Base-by-base conservation (phyloP, 2,113 vertebrate genomes). In the Ctenomys sociabilis region DNA sequence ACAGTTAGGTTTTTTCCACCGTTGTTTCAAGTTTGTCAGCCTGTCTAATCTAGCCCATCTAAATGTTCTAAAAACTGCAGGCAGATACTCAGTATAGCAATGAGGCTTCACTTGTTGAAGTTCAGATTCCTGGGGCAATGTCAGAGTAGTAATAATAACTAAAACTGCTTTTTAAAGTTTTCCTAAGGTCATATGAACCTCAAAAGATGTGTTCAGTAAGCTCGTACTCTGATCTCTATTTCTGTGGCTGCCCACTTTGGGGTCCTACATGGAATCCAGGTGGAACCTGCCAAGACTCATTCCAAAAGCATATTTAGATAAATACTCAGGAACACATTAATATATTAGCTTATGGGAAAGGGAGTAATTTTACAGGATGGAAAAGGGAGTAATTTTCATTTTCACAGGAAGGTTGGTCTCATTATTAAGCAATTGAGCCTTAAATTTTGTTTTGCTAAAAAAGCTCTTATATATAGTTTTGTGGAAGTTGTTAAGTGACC, bases 401-500 rank as follows among this genome's bases (percentile, higher is more conserved):
- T 84, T 5, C 2, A 30, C 21, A 80, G 59, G 35, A 81, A 80
- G 3, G 19, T 43, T 61, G 16, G 5, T 93, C 35, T 92, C 54
- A 81, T 24, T 59, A 37, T 7, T 78, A 37, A 95, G n/a, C 70
- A 70, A 93, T 1, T 70, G 66, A 93, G 6, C 10, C 22, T 85
- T 93, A 49, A 89, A 81, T 45, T 54, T 78, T n/a, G n/a, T 52
- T 85, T 87, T 89, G 43, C 49, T 1, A 3, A 77, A 52, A 81
- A 75, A 5, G 32, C 45, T 22, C 30, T 64, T 80, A 21, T 37
- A 32, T 37, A 32, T 54, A 83, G 97, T 97, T 96, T 93, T 88
- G 66, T 97, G 95, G 96, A 98, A 97, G 94, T 96, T 98, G 97
- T 98, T 97, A 98, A 97, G 94, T 98, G 97, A 96, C 94, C 96